Evolutionary conservation across 2,888 invertebrate genomes (phyloP).

Genomic region (Nephrotoma flavescens): DNA sequence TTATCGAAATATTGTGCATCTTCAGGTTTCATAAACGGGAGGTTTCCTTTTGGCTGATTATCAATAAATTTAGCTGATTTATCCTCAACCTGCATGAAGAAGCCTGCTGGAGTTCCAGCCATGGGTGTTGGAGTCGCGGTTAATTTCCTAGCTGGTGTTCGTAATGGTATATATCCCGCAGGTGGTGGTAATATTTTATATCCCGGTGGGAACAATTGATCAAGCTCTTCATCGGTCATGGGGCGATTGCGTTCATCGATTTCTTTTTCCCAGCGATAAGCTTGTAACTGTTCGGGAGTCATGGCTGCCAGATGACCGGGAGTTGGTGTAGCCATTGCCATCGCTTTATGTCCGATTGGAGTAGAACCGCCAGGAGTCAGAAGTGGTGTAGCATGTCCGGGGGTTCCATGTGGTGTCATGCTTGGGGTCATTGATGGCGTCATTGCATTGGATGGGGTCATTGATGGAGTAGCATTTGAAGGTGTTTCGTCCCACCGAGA

Average conservation of each 20-base stretch:
- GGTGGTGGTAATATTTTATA: conserved; percentile 95
- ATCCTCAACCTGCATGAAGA: conserved; percentile 89
- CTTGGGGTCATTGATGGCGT: conserved; percentile 58
- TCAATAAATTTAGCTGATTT: conserved; percentile 77
- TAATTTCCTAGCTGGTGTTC: conserved; percentile 94
- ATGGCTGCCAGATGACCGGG: conserved; percentile 92
- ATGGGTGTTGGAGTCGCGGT: conserved; percentile 98
- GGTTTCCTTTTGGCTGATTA: conserved; percentile 93
- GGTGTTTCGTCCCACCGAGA: conserved; percentile 99
- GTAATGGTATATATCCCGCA: conserved; percentile 86
- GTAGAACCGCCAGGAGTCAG: conserved; percentile 76
- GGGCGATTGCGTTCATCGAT: conserved; percentile 97
- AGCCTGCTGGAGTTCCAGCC: conserved; percentile 80
- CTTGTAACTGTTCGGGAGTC: conserved; percentile 98
- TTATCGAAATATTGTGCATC: conserved; percentile 99
- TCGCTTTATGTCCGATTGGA: conserved; percentile 86
- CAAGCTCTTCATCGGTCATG: conserved; percentile 91
- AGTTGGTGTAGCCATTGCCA: conserved; percentile 97
- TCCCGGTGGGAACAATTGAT: conserved; percentile 94
- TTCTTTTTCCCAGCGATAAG: conserved; percentile 95
- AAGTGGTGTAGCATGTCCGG: conserved; percentile 48
- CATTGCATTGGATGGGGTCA: conserved; percentile 44
- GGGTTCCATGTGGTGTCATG: conserved; percentile 60
- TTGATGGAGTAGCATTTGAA: conserved; percentile 56
- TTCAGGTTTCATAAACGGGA: conserved; percentile 99